phyloP scores from a whole-genome alignment of 2,113 vertebrate species.

The Vicugna pacos region DNA sequence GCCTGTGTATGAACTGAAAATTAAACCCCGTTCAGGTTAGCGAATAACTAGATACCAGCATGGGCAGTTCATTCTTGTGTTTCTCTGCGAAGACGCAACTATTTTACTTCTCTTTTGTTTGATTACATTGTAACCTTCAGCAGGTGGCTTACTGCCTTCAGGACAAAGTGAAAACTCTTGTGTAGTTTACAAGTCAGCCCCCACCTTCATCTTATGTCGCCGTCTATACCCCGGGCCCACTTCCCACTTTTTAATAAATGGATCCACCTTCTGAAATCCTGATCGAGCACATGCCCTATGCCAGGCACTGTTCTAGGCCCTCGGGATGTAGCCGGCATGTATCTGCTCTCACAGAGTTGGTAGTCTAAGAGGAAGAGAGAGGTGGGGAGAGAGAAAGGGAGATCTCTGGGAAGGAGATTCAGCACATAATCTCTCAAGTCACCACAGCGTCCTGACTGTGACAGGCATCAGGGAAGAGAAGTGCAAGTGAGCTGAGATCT shows the following conservation, averaged over 20 bases:
- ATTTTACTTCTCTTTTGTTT: not conserved
- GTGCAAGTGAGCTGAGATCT: too few species aligned
- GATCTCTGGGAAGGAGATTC: not conserved
- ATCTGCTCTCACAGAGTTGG: not conserved
- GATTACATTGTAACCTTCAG: not conserved
- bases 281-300: accelerated
- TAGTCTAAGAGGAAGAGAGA: not conserved
- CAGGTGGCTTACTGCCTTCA: not conserved
- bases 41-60: accelerated
- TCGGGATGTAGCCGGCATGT: too few species aligned
- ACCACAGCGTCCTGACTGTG: accelerated
- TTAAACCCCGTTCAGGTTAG: slow-evolving; percentile 53
- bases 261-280: accelerated
- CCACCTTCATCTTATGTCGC: too few species aligned
- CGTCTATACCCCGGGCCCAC: accelerated
- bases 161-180: not conserved
- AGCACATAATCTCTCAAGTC: not conserved
- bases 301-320: not conserved
- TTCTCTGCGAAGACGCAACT: not conserved
- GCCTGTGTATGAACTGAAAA: slow-evolving; percentile 70
- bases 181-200: too few species aligned
- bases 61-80: not conserved
- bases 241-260: accelerated
- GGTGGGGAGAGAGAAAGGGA: too few species aligned
- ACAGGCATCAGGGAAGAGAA: accelerated